A percentile compares a stretch with the other conserved stretches of the same genome.
Conservation (phyloP, 1,140 invertebrate species). For the Trichomalopsis sarcophagae region DNA sequence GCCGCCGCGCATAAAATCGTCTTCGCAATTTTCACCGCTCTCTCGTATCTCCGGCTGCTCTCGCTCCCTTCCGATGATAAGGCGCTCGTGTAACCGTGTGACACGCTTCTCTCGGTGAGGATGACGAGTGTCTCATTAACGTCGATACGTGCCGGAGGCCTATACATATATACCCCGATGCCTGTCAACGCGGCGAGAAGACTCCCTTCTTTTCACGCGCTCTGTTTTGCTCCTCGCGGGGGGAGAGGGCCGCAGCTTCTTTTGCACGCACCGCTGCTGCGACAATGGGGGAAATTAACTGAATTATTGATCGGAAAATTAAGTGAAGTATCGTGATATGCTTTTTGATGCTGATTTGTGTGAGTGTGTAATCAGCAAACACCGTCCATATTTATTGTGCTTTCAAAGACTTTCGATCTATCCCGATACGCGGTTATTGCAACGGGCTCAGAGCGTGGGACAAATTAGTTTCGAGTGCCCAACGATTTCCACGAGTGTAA, state of each 20-base stretch:
- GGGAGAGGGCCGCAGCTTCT: not conserved
- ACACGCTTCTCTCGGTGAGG: not conserved
- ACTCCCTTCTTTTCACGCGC: not conserved
- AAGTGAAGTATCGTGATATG: not conserved
- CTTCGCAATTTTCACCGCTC: constrained; percentile 43
- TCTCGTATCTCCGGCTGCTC: not conserved
- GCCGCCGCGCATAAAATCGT: constrained; percentile 37
- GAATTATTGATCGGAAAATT: constrained; percentile 43
- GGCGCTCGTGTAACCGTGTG: not conserved
- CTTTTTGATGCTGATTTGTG: not conserved
- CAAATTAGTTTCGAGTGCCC: too few relatives aligned
- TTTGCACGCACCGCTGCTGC: not conserved
- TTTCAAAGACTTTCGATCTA: too few relatives aligned
- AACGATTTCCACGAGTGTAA: too few relatives aligned
- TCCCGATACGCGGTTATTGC: too few relatives aligned
- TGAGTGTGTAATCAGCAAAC: too few relatives aligned
- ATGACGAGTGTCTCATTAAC: constrained; percentile 51
- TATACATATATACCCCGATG: not conserved
- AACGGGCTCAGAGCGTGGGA: too few relatives aligned
- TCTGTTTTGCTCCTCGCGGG: not conserved
- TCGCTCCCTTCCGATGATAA: constrained; percentile 36
- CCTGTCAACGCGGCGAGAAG: not conserved
- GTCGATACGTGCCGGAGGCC: constrained; percentile 36
- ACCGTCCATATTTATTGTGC: too few relatives aligned
- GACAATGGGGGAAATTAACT: constrained; percentile 24